These are phyloP conservation scores for Styela plicata DNA, from an alignment of 23 tunicate genomes.

Conservation along the genomic window DNA sequence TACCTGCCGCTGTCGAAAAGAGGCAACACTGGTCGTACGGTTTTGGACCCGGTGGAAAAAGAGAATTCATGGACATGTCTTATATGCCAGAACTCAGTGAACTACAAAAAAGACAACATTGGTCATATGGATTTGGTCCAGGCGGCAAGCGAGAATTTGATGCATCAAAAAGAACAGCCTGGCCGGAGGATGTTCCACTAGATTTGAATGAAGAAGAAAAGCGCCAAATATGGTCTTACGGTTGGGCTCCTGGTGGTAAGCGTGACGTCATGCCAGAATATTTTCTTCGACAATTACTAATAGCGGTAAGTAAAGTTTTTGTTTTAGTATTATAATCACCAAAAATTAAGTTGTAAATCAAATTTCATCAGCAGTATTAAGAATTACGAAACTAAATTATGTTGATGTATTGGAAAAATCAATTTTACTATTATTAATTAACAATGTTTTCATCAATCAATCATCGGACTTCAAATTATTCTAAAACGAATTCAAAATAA, in stretches of 20 bases:
- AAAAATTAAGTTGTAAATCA: too few species aligned
- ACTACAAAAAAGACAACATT: conserved; percentile 12
- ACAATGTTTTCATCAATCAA: too few species aligned
- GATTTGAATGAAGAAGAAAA: neutral
- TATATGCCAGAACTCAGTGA: neutral
- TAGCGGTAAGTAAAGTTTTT: neutral
- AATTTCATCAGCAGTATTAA: too few species aligned
- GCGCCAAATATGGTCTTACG: neutral
- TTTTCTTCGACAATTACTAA: neutral
- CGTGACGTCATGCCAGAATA: neutral
- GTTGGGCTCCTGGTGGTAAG: neutral
- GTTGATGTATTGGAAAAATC: too few species aligned
- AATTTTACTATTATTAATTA: too few species aligned
- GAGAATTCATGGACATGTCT: neutral
- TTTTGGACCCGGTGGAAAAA: conserved; percentile 8
- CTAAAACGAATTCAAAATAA: too few species aligned
- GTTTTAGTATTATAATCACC: too few species aligned
- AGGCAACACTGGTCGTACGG: conserved; percentile 12
- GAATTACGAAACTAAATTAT: too few species aligned
- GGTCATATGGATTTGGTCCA: conserved; percentile 11
- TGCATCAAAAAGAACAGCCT: neutral
- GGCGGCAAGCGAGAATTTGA: conserved; percentile 4
- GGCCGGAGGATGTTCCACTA: neutral
- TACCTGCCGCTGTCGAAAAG: neutral
- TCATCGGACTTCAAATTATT: too few species aligned